A percentile compares a stretch with the other conserved stretches of the same genome.
Evolutionary conservation across 2,113 vertebrate species (phyloP).

Genomic region (Pedetes capensis): DNA sequence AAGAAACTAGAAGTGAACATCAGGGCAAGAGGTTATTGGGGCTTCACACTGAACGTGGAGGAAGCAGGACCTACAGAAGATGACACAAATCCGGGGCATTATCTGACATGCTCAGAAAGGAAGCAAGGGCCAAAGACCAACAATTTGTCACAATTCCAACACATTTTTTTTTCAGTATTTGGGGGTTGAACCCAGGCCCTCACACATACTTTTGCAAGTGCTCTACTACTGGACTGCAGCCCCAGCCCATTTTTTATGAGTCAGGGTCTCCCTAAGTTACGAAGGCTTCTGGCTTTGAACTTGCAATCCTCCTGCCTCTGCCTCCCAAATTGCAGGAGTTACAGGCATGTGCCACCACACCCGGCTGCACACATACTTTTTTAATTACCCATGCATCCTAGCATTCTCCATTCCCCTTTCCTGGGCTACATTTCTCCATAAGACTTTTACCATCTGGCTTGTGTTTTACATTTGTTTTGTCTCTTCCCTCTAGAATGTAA

Average conservation of each 20-base stretch:
- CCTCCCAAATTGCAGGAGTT: too few relatives aligned
- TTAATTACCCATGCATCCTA: background rate
- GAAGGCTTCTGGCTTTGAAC: too few relatives aligned
- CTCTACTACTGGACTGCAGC: too few relatives aligned
- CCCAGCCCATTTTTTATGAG: too few relatives aligned
- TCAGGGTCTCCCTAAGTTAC: too few relatives aligned
- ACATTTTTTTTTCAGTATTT: too few relatives aligned
- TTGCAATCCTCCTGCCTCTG: too few relatives aligned
- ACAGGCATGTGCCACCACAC: too few relatives aligned
- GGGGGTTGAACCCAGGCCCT: too few relatives aligned
- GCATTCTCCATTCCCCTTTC: background rate
- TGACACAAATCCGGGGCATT: background rate
- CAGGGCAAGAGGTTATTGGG: background rate
- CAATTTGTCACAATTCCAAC: constrained; percentile 10
- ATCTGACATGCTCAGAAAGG: background rate
- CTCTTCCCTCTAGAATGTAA: constrained; percentile 20
- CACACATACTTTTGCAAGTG: too few relatives aligned
- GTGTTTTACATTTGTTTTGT: background rate
- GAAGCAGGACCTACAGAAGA: background rate
- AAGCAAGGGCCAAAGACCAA: background rate
- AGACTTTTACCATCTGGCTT: background rate
- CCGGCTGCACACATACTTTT: too few relatives aligned
- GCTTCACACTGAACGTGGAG: background rate
- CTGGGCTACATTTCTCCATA: background rate
- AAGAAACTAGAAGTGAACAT: constrained; percentile 1